Conservation (phyloP, 2,888 invertebrate species). For the Drosophila stalkeri region DNA sequence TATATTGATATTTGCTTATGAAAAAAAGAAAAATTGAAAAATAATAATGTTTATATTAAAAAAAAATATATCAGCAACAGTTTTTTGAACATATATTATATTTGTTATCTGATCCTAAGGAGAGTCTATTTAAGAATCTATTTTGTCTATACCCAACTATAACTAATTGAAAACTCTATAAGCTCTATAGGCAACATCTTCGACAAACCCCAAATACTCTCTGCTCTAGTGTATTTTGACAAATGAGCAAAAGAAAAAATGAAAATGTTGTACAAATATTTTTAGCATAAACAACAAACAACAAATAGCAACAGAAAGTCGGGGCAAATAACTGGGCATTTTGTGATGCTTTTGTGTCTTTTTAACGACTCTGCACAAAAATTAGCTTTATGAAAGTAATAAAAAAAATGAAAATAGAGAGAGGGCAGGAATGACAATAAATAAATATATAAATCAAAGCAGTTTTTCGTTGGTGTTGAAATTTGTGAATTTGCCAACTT, state of each 20-base stretch:
- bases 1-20: too few species aligned
- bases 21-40: too few species aligned
- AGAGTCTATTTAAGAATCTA: too few species aligned
- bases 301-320: constrained; percentile 12
- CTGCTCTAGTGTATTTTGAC: constrained; percentile 9
- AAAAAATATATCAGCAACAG: too few species aligned
- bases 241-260: background rate
- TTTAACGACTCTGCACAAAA: constrained; percentile 39
- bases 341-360: constrained; percentile 12
- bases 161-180: too few species aligned
- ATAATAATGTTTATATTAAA: too few species aligned
- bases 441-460: constrained; percentile 55
- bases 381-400: constrained; percentile 26
- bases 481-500: constrained; percentile 34
- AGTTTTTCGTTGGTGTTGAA: constrained; percentile 25
- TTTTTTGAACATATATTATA: too few species aligned
- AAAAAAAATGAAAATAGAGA: background rate
- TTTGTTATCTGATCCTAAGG: too few species aligned
- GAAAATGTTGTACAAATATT: constrained; percentile 32
- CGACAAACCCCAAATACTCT: too few species aligned
- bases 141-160: too few species aligned
- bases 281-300: constrained; percentile 28
- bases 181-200: too few species aligned
- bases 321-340: constrained; percentile 36
- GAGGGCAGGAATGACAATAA: constrained; percentile 15